Base-by-base conservation (phyloP, 2,113 vertebrate species). In the Dicerorhinus sumatrensis region DNA sequence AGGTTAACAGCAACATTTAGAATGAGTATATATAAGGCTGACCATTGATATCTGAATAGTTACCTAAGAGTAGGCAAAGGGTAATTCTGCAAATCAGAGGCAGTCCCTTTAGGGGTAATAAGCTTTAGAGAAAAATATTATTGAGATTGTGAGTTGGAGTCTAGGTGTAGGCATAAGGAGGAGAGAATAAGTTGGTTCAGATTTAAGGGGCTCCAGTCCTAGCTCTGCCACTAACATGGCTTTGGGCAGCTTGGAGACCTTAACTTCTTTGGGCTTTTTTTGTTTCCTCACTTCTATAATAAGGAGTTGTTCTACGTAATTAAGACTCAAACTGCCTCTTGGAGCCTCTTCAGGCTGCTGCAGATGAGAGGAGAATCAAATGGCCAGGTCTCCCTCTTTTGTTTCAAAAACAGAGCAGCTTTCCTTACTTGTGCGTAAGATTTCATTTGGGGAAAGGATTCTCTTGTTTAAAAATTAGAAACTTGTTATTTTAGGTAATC, bases 381-480 rank as follows among this genome's bases (percentile, higher is more conserved):
- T 87, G 63, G 2, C 54, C 65, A 31, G 29, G 13, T 79, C n/a
- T 94, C n/a, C 31, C 33, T 84, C 27, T 65, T 79, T 84, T 67
- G 67, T 95, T 90, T 60, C 3, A 79, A 62, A 97, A 94, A 69
- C 29, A 81, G 67, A 83, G n/a, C 31, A 80, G 23, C 21, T 89
- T 60, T 62, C 17, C 27, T 46, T 42, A 46, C 31, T 91, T 29
- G 21, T 94, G 17, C 8, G 18, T 94, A 83, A 67, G 63, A 83
- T 88, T 91, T 93, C 48, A 84, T 62, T 94, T 85, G 46, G 62
- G 85, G 36, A 70, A 85, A 92, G 39, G 8, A 79, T 72, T 94
- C 33, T 95, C 63, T 70, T 76, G 5, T 92, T 97, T 91, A 62
- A 89, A 83, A 94, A 69, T 42, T 77, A 51, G 29, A 92, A 96